These are phyloP conservation scores for Oscheius sp. DNA, from an alignment of 2,888 invertebrate genomes.

Conservation along the genomic window DNA sequence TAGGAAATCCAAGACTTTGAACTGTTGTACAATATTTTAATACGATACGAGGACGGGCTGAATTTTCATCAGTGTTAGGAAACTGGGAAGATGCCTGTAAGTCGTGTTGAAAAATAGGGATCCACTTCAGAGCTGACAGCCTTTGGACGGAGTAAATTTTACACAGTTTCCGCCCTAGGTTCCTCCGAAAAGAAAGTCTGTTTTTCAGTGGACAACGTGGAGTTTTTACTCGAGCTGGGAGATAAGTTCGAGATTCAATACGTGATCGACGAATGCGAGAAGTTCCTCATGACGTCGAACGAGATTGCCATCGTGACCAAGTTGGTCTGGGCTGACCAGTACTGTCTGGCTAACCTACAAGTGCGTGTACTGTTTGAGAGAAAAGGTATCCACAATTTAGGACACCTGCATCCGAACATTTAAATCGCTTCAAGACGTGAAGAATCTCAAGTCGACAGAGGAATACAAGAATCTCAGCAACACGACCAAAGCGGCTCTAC, in stretches of 20 bases:
- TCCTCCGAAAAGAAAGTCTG: neutral
- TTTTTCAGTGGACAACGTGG: constrained; percentile 74
- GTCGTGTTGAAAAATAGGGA: too few relatives aligned
- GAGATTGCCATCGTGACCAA: constrained; percentile 71
- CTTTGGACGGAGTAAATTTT: neutral
- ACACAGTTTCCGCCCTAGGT: neutral
- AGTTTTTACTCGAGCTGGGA: constrained; percentile 74
- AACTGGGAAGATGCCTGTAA: too few relatives aligned
- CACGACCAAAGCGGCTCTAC: constrained; percentile 68
- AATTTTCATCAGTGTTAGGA: too few relatives aligned
- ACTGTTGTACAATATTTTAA: too few relatives aligned
- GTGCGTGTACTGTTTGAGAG: constrained; percentile 29
- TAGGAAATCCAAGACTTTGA: too few relatives aligned
- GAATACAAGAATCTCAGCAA: constrained; percentile 70
- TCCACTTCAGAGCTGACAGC: too few relatives aligned
- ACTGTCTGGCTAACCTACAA: constrained; percentile 67
- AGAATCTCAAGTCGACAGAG: constrained; percentile 59
- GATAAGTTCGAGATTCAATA: constrained; percentile 75
- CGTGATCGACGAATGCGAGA: constrained; percentile 74
- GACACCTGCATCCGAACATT: constrained; percentile 67
- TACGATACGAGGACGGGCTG: too few relatives aligned
- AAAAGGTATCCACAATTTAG: constrained; percentile 38
- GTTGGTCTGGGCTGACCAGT: constrained; percentile 71
- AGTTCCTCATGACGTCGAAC: constrained; percentile 72
- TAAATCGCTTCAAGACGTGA: constrained; percentile 61